A percentile compares a stretch with the other conserved stretches of the same genome.
Evolutionary conservation across 2,888 invertebrate genomes (phyloP).

Genomic region (Ormyrus rosae): DNA sequence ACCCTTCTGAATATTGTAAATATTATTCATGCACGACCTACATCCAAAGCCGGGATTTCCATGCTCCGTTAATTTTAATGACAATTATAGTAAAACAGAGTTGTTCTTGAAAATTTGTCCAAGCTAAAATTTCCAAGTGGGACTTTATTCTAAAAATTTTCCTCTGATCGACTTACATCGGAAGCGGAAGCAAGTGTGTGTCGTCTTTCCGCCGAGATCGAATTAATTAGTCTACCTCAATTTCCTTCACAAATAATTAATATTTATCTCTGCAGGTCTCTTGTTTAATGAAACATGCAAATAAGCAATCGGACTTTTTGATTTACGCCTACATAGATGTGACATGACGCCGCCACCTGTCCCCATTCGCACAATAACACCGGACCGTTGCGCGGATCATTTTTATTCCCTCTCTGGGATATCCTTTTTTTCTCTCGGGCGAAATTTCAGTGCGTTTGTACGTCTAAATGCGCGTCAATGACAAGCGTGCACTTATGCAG

Average conservation of each 20-base stretch:
- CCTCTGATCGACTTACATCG: too few species aligned
- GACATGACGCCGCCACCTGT: not conserved
- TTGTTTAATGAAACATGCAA: not conserved
- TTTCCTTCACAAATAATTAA: too few species aligned
- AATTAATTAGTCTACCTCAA: too few species aligned
- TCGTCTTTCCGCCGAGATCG: too few species aligned
- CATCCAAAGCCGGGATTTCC: not conserved
- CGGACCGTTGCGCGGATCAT: not conserved
- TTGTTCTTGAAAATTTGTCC: too few species aligned
- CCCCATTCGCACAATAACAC: not conserved
- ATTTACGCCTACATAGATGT: not conserved
- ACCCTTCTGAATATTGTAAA: slow-evolving; percentile 3
- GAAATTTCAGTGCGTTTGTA: slow-evolving; percentile 7
- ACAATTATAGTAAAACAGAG: slow-evolving; percentile 10
- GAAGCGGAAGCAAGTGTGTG: too few species aligned
- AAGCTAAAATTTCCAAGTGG: too few species aligned
- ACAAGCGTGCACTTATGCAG: not conserved
- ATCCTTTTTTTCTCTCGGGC: not conserved
- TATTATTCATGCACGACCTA: slow-evolving; percentile 25
- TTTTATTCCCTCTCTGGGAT: not conserved
- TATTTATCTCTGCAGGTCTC: too few species aligned
- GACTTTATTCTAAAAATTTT: too few species aligned
- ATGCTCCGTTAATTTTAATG: slow-evolving; percentile 16
- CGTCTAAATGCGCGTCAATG: slow-evolving; percentile 3
- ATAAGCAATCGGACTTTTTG: not conserved